These are phyloP conservation scores for Stichodactyla helianthus DNA, from an alignment of 64 coral and sea anemone genomes.

Conservation along the genomic window DNA sequence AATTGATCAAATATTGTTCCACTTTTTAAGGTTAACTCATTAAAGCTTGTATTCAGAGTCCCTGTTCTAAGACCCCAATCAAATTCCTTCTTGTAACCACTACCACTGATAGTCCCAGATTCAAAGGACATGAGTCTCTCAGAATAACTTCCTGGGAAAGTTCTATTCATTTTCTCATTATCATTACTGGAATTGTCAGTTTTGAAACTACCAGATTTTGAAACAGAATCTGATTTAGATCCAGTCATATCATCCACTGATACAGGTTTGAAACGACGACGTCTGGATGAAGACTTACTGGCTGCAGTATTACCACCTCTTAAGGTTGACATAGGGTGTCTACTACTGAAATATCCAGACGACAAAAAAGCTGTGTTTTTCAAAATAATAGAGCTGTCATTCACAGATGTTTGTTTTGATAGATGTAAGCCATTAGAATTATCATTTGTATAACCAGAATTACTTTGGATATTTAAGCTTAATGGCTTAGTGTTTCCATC, in stretches of 20 bases:
- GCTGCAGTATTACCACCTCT: background rate
- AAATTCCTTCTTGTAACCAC: background rate
- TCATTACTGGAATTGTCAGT: background rate
- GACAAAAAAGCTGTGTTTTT: background rate
- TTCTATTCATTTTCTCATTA: constrained; percentile 6
- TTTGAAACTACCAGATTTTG: background rate
- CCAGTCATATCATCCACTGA: constrained; percentile 10
- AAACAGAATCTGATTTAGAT: background rate
- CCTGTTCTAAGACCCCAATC: constrained; percentile 25
- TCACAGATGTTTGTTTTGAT: background rate
- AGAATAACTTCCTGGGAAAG: constrained; percentile 1
- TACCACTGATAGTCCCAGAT: background rate
- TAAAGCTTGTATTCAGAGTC: constrained; percentile 8
- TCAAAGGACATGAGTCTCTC: background rate
- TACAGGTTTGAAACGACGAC: constrained; percentile 26
- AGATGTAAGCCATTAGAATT: background rate
- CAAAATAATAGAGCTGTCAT: background rate
- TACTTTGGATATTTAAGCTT: background rate
- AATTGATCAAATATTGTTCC: constrained; percentile 30
- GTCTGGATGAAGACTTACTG: constrained; percentile 8
- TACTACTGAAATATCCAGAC: background rate
- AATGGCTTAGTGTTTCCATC: background rate
- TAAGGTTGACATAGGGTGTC: background rate
- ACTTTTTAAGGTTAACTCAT: background rate
- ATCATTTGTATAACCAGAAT: background rate